These are phyloP conservation scores for Zeus faber DNA, from an alignment of 2,113 vertebrate genomes.

Conservation along the genomic window DNA sequence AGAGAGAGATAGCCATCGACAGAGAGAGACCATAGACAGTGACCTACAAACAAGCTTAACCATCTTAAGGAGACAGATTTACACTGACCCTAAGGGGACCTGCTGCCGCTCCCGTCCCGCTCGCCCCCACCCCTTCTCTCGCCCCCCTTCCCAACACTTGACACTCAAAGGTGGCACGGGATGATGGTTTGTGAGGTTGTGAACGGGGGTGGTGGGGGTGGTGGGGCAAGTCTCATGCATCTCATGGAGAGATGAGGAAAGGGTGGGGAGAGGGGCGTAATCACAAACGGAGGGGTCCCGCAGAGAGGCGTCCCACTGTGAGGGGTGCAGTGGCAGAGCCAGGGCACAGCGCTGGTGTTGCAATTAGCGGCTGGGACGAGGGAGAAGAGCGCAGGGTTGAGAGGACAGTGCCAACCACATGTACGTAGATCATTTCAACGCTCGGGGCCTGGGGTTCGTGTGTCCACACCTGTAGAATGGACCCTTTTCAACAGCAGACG, in stretches of 20 bases:
- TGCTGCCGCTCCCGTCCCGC: background rate
- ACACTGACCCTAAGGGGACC: conserved; percentile 42
- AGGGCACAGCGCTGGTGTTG: too few species aligned
- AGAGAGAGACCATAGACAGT: conserved; percentile 28
- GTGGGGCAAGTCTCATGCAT: too few species aligned
- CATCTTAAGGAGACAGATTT: conserved; percentile 44
- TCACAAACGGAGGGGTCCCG: too few species aligned
- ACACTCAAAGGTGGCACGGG: conserved; percentile 16
- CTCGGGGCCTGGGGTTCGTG: too few species aligned
- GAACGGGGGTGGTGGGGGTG: conserved; percentile 6
- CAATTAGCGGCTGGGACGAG: background rate
- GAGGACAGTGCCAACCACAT: too few species aligned
- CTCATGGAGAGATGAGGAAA: too few species aligned
- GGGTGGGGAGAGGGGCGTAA: too few species aligned
- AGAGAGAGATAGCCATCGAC: conserved; percentile 21
- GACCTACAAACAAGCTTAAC: conserved; percentile 61
- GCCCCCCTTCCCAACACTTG: conserved; percentile 7
- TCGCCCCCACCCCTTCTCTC: background rate
- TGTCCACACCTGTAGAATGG: too few species aligned
- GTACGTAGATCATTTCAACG: too few species aligned
- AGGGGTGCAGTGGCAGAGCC: background rate
- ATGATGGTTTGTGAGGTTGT: background rate
- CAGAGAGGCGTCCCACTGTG: too few species aligned
- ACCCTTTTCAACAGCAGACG: too few species aligned
- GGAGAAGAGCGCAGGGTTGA: too few species aligned